Conservation (phyloP, 2,888 invertebrate species). For the Rhaphigaster nebulosa region DNA sequence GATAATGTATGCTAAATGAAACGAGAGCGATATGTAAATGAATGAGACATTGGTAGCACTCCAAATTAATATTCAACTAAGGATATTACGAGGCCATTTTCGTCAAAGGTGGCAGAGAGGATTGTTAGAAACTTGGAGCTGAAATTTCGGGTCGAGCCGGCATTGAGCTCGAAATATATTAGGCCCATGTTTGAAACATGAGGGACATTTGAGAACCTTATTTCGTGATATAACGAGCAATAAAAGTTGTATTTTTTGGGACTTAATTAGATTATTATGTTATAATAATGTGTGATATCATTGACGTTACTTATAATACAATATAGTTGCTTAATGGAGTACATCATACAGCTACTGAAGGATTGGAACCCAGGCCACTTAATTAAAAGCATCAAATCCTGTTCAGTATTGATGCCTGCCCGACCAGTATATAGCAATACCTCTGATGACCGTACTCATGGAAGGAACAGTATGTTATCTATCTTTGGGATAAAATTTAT, state of each 20-base stretch:
- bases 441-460: neutral
- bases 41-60: neutral
- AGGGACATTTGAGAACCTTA: neutral
- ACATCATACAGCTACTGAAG: too few species aligned
- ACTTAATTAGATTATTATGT: neutral
- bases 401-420: neutral
- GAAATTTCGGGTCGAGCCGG: neutral
- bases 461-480: neutral
- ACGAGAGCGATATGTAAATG: neutral
- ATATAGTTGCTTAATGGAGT: too few species aligned
- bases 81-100: neutral
- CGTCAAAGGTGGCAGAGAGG: neutral
- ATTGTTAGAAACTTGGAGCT: neutral
- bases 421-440: neutral
- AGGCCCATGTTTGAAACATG: neutral
- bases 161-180: neutral
- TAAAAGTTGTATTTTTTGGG: neutral
- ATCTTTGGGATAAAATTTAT: neutral
- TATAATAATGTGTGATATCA: neutral
- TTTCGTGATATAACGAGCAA: neutral
- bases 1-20: neutral
- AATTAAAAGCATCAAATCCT: neutral
- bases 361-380: too few species aligned
- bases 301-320: too few species aligned
- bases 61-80: constrained; percentile 10